Conservation (phyloP, 30 jellyfish, hydroid and myxozoan genomes). For the Turritopsis rubra region DNA sequence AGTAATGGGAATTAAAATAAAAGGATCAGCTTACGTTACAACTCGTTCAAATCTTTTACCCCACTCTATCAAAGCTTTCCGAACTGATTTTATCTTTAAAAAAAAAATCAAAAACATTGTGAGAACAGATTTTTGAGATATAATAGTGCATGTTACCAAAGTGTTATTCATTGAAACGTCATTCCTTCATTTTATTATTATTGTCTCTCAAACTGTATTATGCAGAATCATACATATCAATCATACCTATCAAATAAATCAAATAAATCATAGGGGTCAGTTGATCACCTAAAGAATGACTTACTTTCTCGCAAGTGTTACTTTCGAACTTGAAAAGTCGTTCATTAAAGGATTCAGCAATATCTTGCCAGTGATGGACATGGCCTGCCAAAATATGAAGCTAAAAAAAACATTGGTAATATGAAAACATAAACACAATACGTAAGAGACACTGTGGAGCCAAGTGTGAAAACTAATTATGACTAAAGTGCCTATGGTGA, state of each 20-base stretch:
- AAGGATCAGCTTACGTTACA: constrained; percentile 43
- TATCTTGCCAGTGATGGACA: constrained; percentile 74
- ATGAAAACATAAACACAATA: neutral
- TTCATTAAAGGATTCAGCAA: constrained; percentile 36
- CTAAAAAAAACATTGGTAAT: constrained; percentile 8
- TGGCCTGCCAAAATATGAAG: constrained; percentile 47
- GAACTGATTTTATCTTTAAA: constrained; percentile 26
- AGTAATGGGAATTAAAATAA: neutral
- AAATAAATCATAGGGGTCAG: neutral
- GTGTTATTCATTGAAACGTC: neutral
- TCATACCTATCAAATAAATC: neutral
- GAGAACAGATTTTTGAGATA: neutral
- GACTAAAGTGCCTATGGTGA: no score
- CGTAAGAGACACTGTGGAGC: no score
- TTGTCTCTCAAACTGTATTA: no score
- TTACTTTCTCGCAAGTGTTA: constrained; percentile 43
- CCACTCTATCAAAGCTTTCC: constrained; percentile 45
- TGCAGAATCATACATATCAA: neutral
- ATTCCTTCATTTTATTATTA: neutral
- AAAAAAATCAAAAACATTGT: neutral
- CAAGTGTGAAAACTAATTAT: no score
- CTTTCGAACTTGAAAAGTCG: constrained; percentile 38
- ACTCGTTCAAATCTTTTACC: constrained; percentile 49
- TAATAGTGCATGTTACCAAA: neutral
- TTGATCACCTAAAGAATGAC: neutral